Evolutionary conservation across 2,797 vertebrate genomes (phyloP), one percentile per base, ranked within the genome.

Genomic region (Crocodylus rhombifer): DNA sequence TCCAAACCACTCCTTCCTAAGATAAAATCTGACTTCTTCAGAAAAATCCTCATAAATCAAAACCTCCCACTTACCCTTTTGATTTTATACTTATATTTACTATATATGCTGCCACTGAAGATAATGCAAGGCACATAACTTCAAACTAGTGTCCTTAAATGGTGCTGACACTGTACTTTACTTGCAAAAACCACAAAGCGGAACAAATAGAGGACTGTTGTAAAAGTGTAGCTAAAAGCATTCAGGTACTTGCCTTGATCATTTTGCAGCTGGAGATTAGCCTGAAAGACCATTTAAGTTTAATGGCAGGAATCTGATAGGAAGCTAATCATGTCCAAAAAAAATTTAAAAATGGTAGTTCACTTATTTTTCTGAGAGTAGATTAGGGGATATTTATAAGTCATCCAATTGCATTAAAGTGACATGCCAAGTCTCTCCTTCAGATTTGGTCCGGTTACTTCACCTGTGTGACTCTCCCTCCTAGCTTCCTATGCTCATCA

Each of bases 111-210:
- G 85, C 85, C 84, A 81, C 69, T 51, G 79, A 89, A 91, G 89
- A 82, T 93, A 73, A 26, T 28, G 28, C 2, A 58, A 93, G 57
- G 74, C 65, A 57, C 79, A 89, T 62, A 74, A 74, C 94, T 93
- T 90, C 83, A 92, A 95, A 93, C 1, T 14, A 0, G 28, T 64
- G 60, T 56, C 82, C 71, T 91, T 93, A 91, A 96, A 93, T 80
- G 93, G 78, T 94, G 94, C 96, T 97, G 96, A 96, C 90, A 91
- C 75, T 69, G 95, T 95, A 91, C 92, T 95, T 96, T 67, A 80
- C 85, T 86, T 87, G 78, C 90, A 94, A 92, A 93, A 97, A 13
- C 69, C 89, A 94, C 93, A 80, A 65, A 93, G 94, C 9, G 1
- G 93, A 96, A 95, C 94, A 96, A 95, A 96, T 95, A 95, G 93